Base-by-base conservation (phyloP, 1,140 invertebrate species). In the Homarus americanus region DNA sequence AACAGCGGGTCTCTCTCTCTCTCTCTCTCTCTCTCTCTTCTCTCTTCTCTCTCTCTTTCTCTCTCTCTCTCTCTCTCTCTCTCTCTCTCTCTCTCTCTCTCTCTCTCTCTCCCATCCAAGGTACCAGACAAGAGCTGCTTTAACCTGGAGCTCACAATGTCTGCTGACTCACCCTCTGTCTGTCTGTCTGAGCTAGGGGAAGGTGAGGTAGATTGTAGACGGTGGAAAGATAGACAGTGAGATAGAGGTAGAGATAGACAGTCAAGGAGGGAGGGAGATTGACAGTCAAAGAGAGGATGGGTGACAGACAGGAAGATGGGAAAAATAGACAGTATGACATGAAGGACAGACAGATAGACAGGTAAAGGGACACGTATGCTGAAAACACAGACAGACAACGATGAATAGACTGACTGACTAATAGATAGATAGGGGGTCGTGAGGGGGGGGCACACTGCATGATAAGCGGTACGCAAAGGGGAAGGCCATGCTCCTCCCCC, bases 1-100 rank as follows among this genome's bases (percentile, higher is more conserved):
- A n/a, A n/a, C n/a, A n/a, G n/a, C n/a, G n/a, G n/a, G n/a, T 40
- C 53, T 38, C 80, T 82, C 49, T 82, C 78, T 58, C 58, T 82
- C 49, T 58, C 58, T 34, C 34, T 58, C 58, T 44, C 78, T 1
- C 44, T 79, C 76, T 79, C 76, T 49, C 49, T 79, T 38, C 3
- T 4, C 28, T 38, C 44, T 5, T 28, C 28, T 34, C 49, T 32
- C 28, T 28, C 0, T 34, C 78, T 80, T 20, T 28, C 49, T 3
- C 80, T 66, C 80, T 2, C 58, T 24, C 58, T 63, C 44, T 49
- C 44, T 49, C 44, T 49, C 44, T 49, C 44, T 73, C n/a, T 2
- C n/a, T 2, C 32, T 63, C 10, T 24, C 53, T 63, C 24, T 63
- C 53, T 63, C 24, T 24, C 53, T 63, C 24, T 24, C 53, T 24